Base-by-base conservation (phyloP, 2,113 vertebrate genomes). In the Prietella phreatophila region DNA sequence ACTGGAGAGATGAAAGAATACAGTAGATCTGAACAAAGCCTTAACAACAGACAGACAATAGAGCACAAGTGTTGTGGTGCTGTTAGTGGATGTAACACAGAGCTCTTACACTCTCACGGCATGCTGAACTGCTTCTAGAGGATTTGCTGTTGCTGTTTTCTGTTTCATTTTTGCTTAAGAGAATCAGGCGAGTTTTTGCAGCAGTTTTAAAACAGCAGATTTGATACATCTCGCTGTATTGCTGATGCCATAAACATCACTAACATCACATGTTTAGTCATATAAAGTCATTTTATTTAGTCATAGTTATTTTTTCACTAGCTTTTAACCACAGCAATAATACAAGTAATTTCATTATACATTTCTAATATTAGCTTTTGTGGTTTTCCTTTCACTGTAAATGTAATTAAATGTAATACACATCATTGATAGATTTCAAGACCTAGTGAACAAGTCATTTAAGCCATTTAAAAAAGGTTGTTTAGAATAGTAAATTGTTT, bases 41-140 rank as follows among this genome's bases (percentile, higher is more conserved):
- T 85, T 71, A 71, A 90, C 85, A 78, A 88, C n/a, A 55, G 69
- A 71, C 71, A 86, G 42, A 88, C 83, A 90, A 89, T 84, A 80
- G 65, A 17, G 76, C 22, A 65, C 73, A 84, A 86, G 78, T 84
- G 73, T 81, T 55, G 82, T 83, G 86, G 84, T 86, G 71, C 20
- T 67, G 86, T 76, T 58, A 85, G 84, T 82, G 33, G 85, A 75
- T 65, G 80, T 89, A 84, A 25, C 82, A 75, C 85, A 85, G 27
- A 2, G 39, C 55, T 50, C 42, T 75, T 87, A 73, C 39, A 36
- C 67, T 76, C 67, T 76, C 33, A 36, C 7, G 36, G 56, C 42
- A 82, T 58, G 33, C 50, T 87, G 42, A 87, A 87, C 56, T 83
- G 42, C 63, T 55, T 39, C 81, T 87, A 17, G 11, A 82, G 15